A percentile compares a stretch with the other conserved stretches of the same genome.
phyloP scores from a whole-genome alignment of 2,797 vertebrate species.

The Etheostoma nigrum region DNA sequence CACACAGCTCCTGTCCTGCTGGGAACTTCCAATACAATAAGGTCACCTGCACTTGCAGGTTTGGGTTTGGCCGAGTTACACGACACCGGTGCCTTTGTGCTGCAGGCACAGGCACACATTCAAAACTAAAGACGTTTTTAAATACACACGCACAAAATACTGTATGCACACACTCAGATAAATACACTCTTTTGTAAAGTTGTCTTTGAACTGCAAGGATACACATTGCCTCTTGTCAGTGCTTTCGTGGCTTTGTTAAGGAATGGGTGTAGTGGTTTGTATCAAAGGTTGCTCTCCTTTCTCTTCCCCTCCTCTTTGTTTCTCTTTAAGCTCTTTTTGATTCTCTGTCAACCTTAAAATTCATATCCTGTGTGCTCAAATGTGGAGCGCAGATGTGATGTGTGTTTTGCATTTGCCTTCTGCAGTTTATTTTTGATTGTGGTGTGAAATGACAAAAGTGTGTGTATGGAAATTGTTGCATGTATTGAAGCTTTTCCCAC shows the following conservation, averaged over 20 bases:
- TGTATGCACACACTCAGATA: slow-evolving; percentile 53
- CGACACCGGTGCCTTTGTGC: slow-evolving; percentile 71
- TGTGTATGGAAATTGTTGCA: slow-evolving; percentile 1
- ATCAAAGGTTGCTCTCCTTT: slow-evolving; percentile 56
- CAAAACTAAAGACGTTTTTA: slow-evolving; percentile 18
- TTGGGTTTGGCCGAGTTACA: slow-evolving; percentile 66
- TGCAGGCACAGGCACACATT: slow-evolving; percentile 48
- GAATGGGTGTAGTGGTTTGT: slow-evolving; percentile 58
- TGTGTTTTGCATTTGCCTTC: slow-evolving; percentile 31
- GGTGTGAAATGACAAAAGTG: background rate
- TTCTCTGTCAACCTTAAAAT: slow-evolving; percentile 13
- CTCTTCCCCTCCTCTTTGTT: slow-evolving; percentile 30
- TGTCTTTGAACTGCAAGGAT: slow-evolving; percentile 68
- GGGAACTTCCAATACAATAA: slow-evolving; percentile 64
- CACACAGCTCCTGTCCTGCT: slow-evolving; percentile 43
- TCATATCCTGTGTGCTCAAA: slow-evolving; percentile 1
- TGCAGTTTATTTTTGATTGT: slow-evolving; percentile 23
- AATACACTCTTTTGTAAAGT: slow-evolving; percentile 48
- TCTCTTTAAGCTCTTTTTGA: slow-evolving; percentile 13
- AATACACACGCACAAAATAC: slow-evolving; percentile 26
- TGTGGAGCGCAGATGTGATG: slow-evolving; percentile 34
- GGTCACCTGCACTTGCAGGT: slow-evolving; percentile 69
- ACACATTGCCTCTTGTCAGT: slow-evolving; percentile 58
- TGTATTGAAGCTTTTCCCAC: slow-evolving; percentile 13
- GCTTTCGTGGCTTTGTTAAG: slow-evolving; percentile 65